These are phyloP conservation scores for Prionailurus bengalensis DNA, from an alignment of 2,113 vertebrate species.

Conservation along the genomic window DNA sequence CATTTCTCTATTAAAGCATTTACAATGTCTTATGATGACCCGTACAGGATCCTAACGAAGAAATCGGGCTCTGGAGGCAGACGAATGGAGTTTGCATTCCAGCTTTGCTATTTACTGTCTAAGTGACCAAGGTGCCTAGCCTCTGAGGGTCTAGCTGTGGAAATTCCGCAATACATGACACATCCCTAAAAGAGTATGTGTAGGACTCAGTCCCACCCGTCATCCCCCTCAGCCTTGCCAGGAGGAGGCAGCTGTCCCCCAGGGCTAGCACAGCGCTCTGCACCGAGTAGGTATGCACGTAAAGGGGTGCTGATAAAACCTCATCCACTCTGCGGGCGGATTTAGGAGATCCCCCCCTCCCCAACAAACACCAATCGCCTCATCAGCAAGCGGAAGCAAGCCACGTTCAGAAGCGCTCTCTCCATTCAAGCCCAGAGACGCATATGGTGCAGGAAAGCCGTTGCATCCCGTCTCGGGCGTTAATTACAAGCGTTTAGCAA, in stretches of 20 bases:
- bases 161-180: background rate
- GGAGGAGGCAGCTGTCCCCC: fast-evolving
- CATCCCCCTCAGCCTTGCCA: background rate
- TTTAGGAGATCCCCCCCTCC: background rate
- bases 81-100: too few species aligned
- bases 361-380: background rate
- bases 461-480: background rate
- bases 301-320: background rate
- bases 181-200: fast-evolving
- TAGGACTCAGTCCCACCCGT: background rate
- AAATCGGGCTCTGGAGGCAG: background rate
- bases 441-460: background rate
- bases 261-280: background rate
- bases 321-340: background rate
- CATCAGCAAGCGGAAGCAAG: background rate
- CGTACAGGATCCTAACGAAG: background rate
- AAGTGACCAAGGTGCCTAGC: background rate
- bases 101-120: background rate
- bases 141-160: too few species aligned
- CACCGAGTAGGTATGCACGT: fast-evolving
- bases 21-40: background rate
- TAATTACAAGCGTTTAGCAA: background rate
- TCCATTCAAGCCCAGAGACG: background rate
- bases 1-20: background rate
- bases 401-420: background rate